A percentile compares a stretch with the other conserved stretches of the same genome.
phyloP scores from a whole-genome alignment of 2,888 invertebrate species.

The Sycophila texana region DNA sequence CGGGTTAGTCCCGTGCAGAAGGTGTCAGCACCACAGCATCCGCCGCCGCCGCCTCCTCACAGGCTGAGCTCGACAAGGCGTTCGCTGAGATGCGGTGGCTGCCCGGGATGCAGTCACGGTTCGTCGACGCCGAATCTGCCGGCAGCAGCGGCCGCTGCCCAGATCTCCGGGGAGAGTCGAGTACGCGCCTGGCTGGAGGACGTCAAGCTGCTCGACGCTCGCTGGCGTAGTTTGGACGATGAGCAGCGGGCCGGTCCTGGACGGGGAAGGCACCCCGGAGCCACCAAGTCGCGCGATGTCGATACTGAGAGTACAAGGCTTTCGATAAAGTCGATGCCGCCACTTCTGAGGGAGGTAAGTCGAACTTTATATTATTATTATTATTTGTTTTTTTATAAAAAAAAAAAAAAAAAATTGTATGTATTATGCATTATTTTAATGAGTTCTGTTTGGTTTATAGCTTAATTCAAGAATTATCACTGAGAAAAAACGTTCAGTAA shows the following conservation, averaged over 20 bases:
- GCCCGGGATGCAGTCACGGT: slow-evolving; percentile 80
- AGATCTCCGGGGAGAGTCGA: slow-evolving; percentile 70
- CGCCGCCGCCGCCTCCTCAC: too few relatives aligned
- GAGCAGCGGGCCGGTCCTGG: slow-evolving; percentile 1
- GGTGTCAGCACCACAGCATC: not conserved
- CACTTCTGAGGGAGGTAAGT: slow-evolving; percentile 33
- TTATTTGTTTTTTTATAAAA: too few relatives aligned
- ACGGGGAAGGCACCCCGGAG: not conserved
- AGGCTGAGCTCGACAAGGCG: not conserved
- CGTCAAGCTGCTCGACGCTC: slow-evolving; percentile 67
- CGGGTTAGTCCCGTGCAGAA: slow-evolving; percentile 61
- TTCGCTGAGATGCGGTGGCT: slow-evolving; percentile 80
- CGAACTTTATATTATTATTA: too few relatives aligned
- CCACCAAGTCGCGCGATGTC: slow-evolving; percentile 12
- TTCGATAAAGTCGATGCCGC: slow-evolving; percentile 49
- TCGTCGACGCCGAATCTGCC: slow-evolving; percentile 55
- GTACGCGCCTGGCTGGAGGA: slow-evolving; percentile 73
- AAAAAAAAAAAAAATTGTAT: too few relatives aligned
- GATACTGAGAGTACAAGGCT: slow-evolving; percentile 45
- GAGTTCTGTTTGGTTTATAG: too few relatives aligned
- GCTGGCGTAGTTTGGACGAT: slow-evolving; percentile 65
- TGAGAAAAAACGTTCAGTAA: too few relatives aligned
- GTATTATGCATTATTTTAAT: too few relatives aligned
- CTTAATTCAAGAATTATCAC: too few relatives aligned
- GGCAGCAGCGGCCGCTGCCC: slow-evolving; percentile 50